phyloP scores from a whole-genome alignment of 2,888 invertebrate species.

The Euplexia lucipara region DNA sequence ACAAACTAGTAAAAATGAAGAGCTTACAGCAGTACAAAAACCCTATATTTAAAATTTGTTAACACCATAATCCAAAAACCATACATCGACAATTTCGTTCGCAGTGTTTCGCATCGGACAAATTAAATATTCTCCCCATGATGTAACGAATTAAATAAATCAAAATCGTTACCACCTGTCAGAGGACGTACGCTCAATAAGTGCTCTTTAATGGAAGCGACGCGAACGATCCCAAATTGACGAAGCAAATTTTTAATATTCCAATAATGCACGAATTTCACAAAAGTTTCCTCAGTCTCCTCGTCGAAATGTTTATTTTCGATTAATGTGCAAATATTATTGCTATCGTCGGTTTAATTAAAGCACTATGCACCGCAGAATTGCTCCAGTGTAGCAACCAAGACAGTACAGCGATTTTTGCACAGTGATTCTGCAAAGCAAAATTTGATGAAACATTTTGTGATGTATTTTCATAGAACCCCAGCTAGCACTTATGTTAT shows the following conservation, averaged over 20 bases:
- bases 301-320: constrained; percentile 46
- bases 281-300: constrained; percentile 28
- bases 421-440: constrained; percentile 25
- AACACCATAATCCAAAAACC: constrained; percentile 33
- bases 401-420: constrained; percentile 42
- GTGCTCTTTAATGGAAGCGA: constrained; percentile 71
- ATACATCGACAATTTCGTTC: constrained; percentile 50
- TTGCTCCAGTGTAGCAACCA: constrained; percentile 34
- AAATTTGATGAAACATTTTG: constrained; percentile 44
- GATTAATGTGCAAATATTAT: constrained; percentile 56
- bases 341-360: constrained; percentile 48
- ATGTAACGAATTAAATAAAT: constrained; percentile 75
- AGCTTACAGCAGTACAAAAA: not conserved
- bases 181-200: constrained; percentile 68
- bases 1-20: no score
- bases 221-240: constrained; percentile 66
- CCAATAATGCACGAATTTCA: constrained; percentile 56
- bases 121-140: constrained; percentile 71
- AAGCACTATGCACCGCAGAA: constrained; percentile 47
- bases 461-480: constrained; percentile 35
- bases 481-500: constrained; percentile 29
- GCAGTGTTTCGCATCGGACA: constrained; percentile 62
- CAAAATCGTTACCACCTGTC: constrained; percentile 73
- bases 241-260: constrained; percentile 57
- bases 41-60: not conserved